Evolutionary conservation across 35 echinoderm and acorn worm species (phyloP), one percentile per base, ranked within the genome.

Genomic region (Holothuria glaberrima): DNA sequence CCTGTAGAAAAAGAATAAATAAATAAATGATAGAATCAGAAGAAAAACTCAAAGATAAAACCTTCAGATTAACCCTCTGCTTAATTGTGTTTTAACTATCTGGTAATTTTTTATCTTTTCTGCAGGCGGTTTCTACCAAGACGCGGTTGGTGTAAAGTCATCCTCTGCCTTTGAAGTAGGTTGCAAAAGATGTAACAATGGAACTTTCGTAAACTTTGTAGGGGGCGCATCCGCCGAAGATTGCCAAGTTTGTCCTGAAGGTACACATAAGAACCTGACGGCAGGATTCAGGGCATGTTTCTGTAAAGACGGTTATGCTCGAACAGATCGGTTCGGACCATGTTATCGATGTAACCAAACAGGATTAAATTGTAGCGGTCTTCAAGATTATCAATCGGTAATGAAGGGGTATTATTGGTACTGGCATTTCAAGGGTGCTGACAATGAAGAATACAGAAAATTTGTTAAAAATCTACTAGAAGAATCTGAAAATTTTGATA

Each of bases 281-380:
- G 91, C 91, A 45, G 72, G 82, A 36, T 92, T 92, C 71, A 67
- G 91, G 5, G 91, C 91, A 4, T 92, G 91, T 88, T 38, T 58
- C 0, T 92, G 91, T 57, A 52, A 87, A 48, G 83, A 92, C 17
- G 71, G 71, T 19, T 80, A 88, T 30, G 61, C 61, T 36, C 46
- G 91, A 35, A 75, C 12, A 18, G 72, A 92, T 88, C 28, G 91
- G 12, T 92, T 92, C 45, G 91, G 83, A 0, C 30, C 48, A 58
- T 92, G 91, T 56, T 30, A 78, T 13, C 33, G 27, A 20, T 92
- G 91, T 36, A 35, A 71, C 5, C 17, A 44, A 16, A 71, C 74
- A 26, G 91, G 91, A 18, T 12, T 80, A 13, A 59, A 77, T 21
- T 92, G 91, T 41, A 41, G 38, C 6, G 36, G 35, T 17, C 50